Conservation (phyloP, 2,113 vertebrate species). For the Odobenus rosmarus region DNA sequence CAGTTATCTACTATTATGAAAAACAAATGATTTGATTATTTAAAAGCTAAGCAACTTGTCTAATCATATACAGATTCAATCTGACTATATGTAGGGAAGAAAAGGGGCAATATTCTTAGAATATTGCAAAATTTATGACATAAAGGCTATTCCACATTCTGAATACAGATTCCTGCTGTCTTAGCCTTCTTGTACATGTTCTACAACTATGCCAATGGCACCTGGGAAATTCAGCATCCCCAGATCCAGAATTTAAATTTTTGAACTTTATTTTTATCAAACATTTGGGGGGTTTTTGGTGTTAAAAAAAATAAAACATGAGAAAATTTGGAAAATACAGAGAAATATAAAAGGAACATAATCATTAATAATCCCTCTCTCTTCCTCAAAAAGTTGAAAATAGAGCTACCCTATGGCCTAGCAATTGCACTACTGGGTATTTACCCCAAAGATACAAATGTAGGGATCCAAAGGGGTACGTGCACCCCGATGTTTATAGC, state of each 20-base stretch:
- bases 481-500: no score
- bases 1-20: neutral
- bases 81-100: neutral
- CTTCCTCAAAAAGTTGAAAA: neutral
- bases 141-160: neutral
- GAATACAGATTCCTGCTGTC: neutral
- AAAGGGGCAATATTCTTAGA: neutral
- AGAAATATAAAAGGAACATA: neutral
- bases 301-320: constrained; percentile 10
- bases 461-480: no score
- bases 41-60: neutral
- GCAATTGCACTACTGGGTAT: no score
- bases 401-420: no score
- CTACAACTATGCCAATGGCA: neutral
- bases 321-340: neutral
- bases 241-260: neutral
- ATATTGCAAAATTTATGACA: neutral
- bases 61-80: neutral
- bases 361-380: neutral
- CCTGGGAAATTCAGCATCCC: neutral
- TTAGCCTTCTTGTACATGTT: neutral
- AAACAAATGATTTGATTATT: constrained; percentile 14
- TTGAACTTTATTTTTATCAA: neutral
- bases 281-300: neutral
- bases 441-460: no score